Conservation (phyloP, 2,113 vertebrate genomes). For the Ammospiza nelsoni region DNA sequence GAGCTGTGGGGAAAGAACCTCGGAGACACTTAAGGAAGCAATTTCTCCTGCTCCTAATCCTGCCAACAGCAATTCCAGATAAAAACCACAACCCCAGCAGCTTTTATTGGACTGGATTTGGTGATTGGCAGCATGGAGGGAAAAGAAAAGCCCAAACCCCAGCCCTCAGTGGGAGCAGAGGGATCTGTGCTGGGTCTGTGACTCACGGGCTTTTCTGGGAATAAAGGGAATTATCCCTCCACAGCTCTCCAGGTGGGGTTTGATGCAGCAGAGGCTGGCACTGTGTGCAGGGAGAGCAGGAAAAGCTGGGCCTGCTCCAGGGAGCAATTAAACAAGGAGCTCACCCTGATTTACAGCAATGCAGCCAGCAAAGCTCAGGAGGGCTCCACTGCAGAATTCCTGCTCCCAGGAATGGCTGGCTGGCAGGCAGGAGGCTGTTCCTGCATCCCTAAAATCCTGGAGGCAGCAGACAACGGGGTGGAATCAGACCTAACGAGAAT, state of each 20-base stretch:
- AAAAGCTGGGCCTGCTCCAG: not conserved
- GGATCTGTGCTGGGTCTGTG: not conserved
- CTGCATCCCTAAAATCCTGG: not conserved
- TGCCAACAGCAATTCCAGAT: constrained; percentile 15
- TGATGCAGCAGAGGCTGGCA: not conserved
- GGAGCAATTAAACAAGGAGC: not conserved
- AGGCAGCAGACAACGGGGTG: not conserved
- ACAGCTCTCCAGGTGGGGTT: not conserved
- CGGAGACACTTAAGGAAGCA: not conserved
- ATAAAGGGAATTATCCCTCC: not conserved
- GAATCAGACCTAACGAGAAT: not conserved
- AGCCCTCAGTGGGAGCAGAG: not conserved
- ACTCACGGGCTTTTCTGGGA: not conserved
- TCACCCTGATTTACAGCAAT: not conserved
- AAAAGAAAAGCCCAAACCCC: not conserved
- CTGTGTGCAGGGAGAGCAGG: not conserved
- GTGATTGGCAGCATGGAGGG: not conserved
- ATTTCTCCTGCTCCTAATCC: constrained; percentile 28
- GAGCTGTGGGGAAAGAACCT: not conserved
- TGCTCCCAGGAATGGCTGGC: not conserved
- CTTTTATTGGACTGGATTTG: not conserved
- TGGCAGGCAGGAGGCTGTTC: not conserved
- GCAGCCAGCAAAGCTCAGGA: too few species aligned
- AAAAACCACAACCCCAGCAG: not conserved
- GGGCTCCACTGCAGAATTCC: not conserved